Evolutionary conservation across 2,113 vertebrate genomes (phyloP).

Genomic region (Cygnus buccinator): DNA sequence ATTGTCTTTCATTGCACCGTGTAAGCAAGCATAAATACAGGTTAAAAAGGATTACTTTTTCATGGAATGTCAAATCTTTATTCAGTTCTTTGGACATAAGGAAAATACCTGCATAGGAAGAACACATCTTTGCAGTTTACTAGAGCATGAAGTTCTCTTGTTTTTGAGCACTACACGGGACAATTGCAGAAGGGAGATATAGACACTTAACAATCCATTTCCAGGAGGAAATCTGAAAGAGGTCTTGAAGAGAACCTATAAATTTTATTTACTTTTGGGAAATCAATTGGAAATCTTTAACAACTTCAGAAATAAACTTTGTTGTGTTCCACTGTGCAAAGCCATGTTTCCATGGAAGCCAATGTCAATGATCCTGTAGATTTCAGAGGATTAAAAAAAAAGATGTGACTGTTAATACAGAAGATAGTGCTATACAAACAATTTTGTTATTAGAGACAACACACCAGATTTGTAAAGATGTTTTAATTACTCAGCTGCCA

Average conservation of each 20-base stretch:
- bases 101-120: neutral
- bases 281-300: neutral
- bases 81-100: neutral
- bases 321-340: neutral
- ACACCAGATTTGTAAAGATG: neutral
- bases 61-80: neutral
- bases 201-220: neutral
- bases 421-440: neutral
- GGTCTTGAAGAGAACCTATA: neutral
- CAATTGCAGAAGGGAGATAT: neutral
- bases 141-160: neutral
- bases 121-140: neutral
- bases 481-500: neutral
- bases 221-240: neutral
- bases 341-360: neutral
- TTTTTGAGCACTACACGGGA: neutral
- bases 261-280: neutral
- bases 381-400: neutral
- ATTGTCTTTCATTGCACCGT: neutral
- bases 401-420: neutral
- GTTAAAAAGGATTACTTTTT: neutral
- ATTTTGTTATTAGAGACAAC: neutral
- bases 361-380: neutral
- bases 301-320: neutral
- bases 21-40: neutral